phyloP scores from a whole-genome alignment of 2,888 invertebrate species.

The Heliconius aoede region DNA sequence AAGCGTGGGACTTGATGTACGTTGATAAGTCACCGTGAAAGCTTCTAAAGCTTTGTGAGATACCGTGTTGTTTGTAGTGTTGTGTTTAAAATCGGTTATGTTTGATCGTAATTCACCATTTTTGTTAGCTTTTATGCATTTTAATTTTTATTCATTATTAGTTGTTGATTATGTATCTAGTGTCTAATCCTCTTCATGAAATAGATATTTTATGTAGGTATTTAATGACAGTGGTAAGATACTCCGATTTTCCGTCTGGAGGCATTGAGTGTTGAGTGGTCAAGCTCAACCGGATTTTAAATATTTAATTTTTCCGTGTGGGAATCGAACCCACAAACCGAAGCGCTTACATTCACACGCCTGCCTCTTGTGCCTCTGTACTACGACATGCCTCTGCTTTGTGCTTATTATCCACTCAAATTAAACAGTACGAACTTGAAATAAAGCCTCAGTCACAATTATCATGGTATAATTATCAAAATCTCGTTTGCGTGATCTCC shows the following conservation, averaged over 20 bases:
- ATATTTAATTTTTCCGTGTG: constrained; percentile 23
- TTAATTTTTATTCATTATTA: no score
- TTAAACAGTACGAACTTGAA: constrained; percentile 16
- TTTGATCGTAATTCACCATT: constrained; percentile 8
- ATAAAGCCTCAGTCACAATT: constrained; percentile 32
- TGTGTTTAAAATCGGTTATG: constrained; percentile 17
- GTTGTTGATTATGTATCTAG: no score
- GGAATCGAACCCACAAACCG: no score
- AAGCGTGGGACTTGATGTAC: constrained; percentile 54
- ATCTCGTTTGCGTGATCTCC: constrained; percentile 45
- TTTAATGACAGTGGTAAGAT: no score
- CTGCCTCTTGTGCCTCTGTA: background rate
- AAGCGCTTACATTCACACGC: no score
- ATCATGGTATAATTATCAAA: constrained; percentile 30
- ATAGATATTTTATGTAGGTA: no score
- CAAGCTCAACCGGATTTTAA: no score
- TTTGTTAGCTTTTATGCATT: background rate
- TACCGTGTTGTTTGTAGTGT: constrained; percentile 34
- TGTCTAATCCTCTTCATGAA: no score
- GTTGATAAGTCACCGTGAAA: constrained; percentile 57
- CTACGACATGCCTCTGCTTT: no score
- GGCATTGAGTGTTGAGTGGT: no score
- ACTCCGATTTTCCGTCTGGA: no score
- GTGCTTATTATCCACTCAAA: background rate
- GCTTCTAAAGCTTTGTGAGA: constrained; percentile 52